A percentile compares a stretch with the other conserved stretches of the same genome.
These are phyloP conservation scores for Orchesella cincta DNA, from an alignment of 1,140 invertebrate genomes.

Conservation along the genomic window DNA sequence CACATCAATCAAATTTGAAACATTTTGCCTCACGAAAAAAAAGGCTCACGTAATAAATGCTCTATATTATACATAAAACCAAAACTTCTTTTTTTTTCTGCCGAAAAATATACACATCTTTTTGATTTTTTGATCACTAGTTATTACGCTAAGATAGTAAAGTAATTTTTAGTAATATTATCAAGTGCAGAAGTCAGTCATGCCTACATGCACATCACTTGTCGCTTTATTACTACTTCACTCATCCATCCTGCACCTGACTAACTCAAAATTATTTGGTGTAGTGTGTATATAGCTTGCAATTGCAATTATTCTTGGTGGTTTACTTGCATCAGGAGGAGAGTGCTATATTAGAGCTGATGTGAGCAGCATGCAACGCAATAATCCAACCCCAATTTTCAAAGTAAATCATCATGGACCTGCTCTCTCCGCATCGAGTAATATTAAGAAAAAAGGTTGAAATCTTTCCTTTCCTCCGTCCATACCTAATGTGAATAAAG, in stretches of 20 bases:
- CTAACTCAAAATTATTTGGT: conserved; percentile 2
- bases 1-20: conserved; percentile 26
- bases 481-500: neutral
- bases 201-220: conserved; percentile 21
- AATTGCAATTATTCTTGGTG: conserved; percentile 26
- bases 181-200: conserved; percentile 19
- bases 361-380: neutral
- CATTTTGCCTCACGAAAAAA: neutral
- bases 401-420: neutral
- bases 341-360: neutral
- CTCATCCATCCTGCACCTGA: conserved; percentile 4
- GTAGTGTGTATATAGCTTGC: no score
- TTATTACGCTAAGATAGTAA: neutral
- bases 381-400: conserved; percentile 12
- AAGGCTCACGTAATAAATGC: neutral
- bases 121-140: neutral
- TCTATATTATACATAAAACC: neutral
- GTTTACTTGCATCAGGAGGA: neutral
- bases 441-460: no score
- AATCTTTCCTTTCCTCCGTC: no score
- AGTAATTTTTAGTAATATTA: conserved; percentile 7
- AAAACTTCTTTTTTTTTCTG: no score
- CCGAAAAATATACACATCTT: neutral
- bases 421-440: no score
- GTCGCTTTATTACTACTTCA: conserved; percentile 24